phyloP scores from a whole-genome alignment of 2,113 vertebrate genomes.

The Charadrius vociferus region DNA sequence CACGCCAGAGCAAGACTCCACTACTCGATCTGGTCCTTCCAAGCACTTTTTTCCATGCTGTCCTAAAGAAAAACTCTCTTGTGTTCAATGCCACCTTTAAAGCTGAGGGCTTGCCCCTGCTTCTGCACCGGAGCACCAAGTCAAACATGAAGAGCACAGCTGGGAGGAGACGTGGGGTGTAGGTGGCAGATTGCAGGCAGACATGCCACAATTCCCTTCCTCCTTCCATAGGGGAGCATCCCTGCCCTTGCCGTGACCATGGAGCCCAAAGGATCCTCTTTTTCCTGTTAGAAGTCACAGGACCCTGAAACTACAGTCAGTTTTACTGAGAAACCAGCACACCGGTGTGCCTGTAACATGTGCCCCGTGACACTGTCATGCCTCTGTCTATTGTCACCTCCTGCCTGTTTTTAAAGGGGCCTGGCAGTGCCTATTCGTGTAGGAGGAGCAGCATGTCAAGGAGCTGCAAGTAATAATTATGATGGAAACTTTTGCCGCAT shows the following conservation, averaged over 20 bases:
- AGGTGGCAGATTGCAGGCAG: neutral
- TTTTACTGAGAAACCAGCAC: neutral
- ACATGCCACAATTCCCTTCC: fast-evolving
- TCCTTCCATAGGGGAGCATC: neutral
- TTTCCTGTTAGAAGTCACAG: neutral
- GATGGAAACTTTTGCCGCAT: neutral
- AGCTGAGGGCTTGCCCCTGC: neutral
- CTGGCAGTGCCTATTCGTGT: neutral
- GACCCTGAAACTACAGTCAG: neutral
- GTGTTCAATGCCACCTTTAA: neutral
- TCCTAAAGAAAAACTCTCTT: neutral
- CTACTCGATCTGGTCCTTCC: neutral
- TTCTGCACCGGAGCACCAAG: neutral
- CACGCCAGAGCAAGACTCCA: neutral
- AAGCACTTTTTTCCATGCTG: neutral
- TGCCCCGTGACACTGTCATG: neutral
- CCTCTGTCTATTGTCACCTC: neutral
- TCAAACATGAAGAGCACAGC: fast-evolving
- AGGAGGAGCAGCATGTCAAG: neutral
- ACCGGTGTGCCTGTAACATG: neutral
- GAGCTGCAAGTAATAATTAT: neutral
- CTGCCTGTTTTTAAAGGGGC: neutral
- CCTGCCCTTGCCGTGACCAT: neutral
- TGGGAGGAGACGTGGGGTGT: neutral
- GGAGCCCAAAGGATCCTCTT: neutral